Conservation (phyloP, 2,888 invertebrate species). For the Microdon myrmicae region DNA sequence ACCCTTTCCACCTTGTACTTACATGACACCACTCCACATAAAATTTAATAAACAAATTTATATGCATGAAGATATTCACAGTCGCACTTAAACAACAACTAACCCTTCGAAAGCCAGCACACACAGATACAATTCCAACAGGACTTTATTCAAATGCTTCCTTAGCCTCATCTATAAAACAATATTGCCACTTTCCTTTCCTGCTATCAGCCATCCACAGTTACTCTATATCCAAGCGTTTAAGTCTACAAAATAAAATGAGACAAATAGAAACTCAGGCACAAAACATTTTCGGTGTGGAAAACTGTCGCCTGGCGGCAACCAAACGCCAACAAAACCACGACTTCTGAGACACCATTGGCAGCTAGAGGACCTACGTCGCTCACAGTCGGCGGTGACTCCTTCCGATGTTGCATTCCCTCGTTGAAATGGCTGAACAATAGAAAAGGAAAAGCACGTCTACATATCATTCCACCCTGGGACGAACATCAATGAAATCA, state of each 20-base stretch:
- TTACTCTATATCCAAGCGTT: too few relatives aligned
- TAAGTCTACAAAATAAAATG: conserved; percentile 5
- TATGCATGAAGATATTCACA: conserved; percentile 30
- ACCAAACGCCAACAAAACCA: conserved; percentile 29
- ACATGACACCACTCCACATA: conserved; percentile 12
- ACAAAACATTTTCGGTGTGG: conserved; percentile 14
- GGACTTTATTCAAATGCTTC: conserved; percentile 30
- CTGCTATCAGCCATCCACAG: too few relatives aligned
- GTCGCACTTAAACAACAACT: conserved; percentile 26
- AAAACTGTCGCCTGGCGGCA: conserved; percentile 35
- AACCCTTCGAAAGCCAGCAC: conserved; percentile 17
- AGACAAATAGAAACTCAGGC: conserved; percentile 25
- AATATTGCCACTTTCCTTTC: too few relatives aligned
- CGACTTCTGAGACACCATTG: too few relatives aligned
- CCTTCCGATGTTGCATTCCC: conserved; percentile 4
- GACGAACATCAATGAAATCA: conserved; percentile 20
- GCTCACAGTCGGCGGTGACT: conserved; percentile 6
- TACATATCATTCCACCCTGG: not conserved
- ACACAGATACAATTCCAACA: conserved; percentile 6
- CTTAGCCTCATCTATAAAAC: too few relatives aligned
- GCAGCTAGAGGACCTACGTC: conserved; percentile 23
- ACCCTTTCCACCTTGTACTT: not conserved
- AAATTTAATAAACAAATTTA: conserved; percentile 28
- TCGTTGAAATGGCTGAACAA: conserved; percentile 14
- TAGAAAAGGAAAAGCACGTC: conserved; percentile 12